These are phyloP conservation scores for Magallana gigas DNA, from an alignment of 1,140 invertebrate genomes.

Conservation along the genomic window DNA sequence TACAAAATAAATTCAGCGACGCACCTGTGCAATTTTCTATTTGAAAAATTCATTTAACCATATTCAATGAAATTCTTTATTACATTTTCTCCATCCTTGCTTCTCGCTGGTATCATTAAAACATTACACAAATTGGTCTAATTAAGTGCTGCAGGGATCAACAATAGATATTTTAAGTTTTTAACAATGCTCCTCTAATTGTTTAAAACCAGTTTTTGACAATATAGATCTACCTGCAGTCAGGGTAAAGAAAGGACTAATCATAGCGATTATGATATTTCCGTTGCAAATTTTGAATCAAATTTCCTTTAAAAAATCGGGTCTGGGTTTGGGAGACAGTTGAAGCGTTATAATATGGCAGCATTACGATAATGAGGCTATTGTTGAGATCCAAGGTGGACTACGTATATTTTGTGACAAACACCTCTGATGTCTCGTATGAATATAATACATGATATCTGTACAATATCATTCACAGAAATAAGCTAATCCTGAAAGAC, in stretches of 20 bases:
- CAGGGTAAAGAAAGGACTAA: neutral
- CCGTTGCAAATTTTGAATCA: constrained; percentile 35
- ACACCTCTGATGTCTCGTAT: neutral
- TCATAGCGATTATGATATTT: constrained; percentile 23
- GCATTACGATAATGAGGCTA: constrained; percentile 8
- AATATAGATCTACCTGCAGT: constrained; percentile 17
- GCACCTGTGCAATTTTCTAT: constrained; percentile 20
- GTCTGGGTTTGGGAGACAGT: constrained; percentile 21
- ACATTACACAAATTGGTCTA: constrained; percentile 1
- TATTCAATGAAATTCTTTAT: constrained; percentile 20
- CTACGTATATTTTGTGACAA: constrained; percentile 17
- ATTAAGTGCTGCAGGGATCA: neutral
- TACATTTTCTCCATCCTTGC: neutral
- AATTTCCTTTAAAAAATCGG: constrained; percentile 15
- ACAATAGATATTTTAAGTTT: constrained; percentile 33
- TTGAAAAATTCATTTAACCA: neutral
- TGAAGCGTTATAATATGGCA: constrained; percentile 24
- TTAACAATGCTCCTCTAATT: constrained; percentile 18
- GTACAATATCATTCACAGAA: neutral
- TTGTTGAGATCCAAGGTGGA: neutral
- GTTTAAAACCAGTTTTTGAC: neutral
- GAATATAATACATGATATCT: constrained; percentile 2
- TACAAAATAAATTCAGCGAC: neutral
- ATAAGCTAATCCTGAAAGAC: neutral
- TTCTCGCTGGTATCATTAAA: neutral